Percentiles rank a stretch among this genome's conserved stretches.
Evolutionary conservation across 2,888 invertebrate genomes (phyloP).

Genomic region (Eumerus sabulonum): DNA sequence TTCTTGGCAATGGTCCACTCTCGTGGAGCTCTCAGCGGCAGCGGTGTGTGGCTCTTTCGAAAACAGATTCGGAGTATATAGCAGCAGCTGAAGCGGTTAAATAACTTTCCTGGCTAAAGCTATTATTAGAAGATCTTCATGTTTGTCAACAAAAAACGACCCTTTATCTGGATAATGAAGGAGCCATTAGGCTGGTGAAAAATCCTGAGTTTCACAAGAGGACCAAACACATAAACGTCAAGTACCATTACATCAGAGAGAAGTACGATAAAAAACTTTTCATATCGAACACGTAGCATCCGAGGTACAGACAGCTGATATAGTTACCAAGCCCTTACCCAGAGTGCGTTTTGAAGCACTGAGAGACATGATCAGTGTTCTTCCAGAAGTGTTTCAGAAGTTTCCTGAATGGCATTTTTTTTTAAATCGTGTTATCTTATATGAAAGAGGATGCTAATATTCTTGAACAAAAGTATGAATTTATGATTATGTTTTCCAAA

Average conservation of each 20-base stretch:
- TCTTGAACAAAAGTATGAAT: no score
- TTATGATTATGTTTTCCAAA: no score
- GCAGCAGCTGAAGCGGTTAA: constrained; percentile 70
- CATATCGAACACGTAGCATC: background rate
- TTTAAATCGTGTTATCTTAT: no score
- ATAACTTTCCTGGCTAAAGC: constrained; percentile 71
- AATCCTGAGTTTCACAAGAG: constrained; percentile 41
- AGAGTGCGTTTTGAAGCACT: background rate
- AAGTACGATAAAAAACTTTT: constrained; percentile 17
- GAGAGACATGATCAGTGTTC: no score
- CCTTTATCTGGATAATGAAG: constrained; percentile 69
- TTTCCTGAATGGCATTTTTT: no score
- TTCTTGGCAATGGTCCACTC: constrained; percentile 5
- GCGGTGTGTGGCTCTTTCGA: constrained; percentile 69
- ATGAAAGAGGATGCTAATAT: no score
- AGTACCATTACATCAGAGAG: constrained; percentile 19
- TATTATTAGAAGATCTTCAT: constrained; percentile 30
- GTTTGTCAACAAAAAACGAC: constrained; percentile 25
- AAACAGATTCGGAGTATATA: constrained; percentile 71
- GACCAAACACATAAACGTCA: constrained; percentile 25
- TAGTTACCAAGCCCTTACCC: background rate
- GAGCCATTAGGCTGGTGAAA: constrained; percentile 50
- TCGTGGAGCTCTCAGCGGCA: background rate
- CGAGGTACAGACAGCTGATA: background rate
- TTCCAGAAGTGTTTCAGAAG: no score